Base-by-base conservation (phyloP, 2,888 invertebrate species). In the Caenorhabditis zanzibari region DNA sequence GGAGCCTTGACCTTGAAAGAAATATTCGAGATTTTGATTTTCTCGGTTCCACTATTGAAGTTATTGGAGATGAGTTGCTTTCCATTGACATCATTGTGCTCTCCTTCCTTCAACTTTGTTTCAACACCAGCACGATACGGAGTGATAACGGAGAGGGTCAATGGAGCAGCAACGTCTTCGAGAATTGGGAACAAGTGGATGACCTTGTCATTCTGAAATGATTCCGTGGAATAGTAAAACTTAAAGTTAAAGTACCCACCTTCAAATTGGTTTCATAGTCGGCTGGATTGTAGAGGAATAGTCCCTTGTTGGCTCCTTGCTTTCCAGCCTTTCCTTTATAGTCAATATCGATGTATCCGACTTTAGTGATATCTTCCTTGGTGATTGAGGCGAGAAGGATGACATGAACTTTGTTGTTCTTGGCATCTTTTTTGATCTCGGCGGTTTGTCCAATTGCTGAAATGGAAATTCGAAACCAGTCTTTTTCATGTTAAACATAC, bases 81-180 rank as follows among this genome's bases (percentile, higher is more conserved):
- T 32, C 35, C 52, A 7, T n/a, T 24, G 7, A 63, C 63, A 14
- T n/a, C 26, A 5, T 16, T 38, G 7, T 74, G 74, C n/a, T 63
- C 54, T 14, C 61, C 54, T 14, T 32, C 63, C 12, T 54, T 54
- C 26, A 63, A 19, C 1, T n/a, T 19, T 5, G 63, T 74, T 9
- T 74, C 63, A 9, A 74, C 74, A 3, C 41, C 54, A 54, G 63
- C 63, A 32, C 74, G 74, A 26, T 28, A 64, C 1, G 74, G 73
- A 38, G 73, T 63, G 28, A 74, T 54, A 2, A 74, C 28, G 2
- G 44, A 64, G 9, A 74, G 63, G 7, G 10, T 28, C 26, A 74
- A 38, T 35, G 49, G 63, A 54, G 28, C 74, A 22, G 41, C 63
- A n/a, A 35, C 54, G 44, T 74, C 63, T 19, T 38, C 63, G 24